These are phyloP conservation scores for Platysteira castanea DNA, from an alignment of 2,113 vertebrate genomes.

Conservation along the genomic window DNA sequence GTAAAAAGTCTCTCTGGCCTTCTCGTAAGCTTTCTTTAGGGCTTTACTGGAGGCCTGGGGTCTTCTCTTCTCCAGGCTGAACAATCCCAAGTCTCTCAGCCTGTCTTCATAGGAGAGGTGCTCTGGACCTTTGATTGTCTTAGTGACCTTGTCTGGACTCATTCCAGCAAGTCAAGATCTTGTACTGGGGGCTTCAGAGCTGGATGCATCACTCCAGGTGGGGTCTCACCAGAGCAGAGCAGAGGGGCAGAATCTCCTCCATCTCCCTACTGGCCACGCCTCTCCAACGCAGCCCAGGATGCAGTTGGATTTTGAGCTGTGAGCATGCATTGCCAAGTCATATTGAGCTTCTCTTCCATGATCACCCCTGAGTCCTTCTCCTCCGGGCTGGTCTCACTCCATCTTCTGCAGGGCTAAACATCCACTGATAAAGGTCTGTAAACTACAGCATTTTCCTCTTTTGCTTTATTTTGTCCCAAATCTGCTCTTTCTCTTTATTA, in stretches of 20 bases:
- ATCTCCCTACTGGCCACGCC: background rate
- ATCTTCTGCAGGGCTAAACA: background rate
- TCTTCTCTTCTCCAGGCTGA: background rate
- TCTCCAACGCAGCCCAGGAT: background rate
- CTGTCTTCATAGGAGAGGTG: background rate
- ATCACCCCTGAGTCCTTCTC: background rate
- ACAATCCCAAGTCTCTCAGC: background rate
- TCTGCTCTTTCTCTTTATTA: background rate
- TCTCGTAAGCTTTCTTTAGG: background rate
- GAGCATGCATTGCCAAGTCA: accelerated
- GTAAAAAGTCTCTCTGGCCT: background rate
- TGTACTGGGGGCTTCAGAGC: background rate
- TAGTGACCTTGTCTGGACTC: background rate
- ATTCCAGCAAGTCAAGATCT: background rate
- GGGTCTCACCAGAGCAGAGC: background rate
- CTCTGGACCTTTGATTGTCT: background rate
- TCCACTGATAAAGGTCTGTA: background rate
- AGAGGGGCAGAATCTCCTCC: background rate
- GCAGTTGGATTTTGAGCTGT: background rate
- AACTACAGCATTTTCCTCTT: background rate
- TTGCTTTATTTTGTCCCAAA: background rate
- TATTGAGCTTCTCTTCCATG: background rate
- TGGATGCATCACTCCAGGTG: background rate
- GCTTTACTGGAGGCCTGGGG: background rate
- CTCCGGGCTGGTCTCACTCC: background rate